Base-by-base conservation (phyloP, 2,797 vertebrate genomes). In the Pagetopsis macropterus region DNA sequence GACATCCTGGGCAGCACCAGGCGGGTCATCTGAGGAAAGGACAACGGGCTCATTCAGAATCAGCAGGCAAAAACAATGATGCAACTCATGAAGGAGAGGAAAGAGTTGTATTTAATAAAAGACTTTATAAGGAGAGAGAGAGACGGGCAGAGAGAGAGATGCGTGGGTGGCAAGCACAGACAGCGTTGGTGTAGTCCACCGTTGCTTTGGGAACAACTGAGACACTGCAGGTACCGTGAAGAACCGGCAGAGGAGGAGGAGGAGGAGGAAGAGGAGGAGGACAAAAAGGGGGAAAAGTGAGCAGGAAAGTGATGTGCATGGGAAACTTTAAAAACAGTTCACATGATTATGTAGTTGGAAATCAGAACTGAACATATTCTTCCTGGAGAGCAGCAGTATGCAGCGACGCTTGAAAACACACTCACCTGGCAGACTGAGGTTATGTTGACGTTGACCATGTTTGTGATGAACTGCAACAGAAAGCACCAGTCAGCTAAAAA, bases 1-100 rank as follows among this genome's bases (percentile, higher is more conserved):
- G 94, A 92, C 98, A 99, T 99, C 90, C 95, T 87, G 65, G 98
- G 98, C 94, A 99, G 92, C 85, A 99, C 96, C 92, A 99, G 75
- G 27, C 88, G 96, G 88, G 98, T 99, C 97, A 99, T 98, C 98
- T 99, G 80, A 16, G 66, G 93, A 69, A 50, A 41, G 10, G 60
- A 63, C 13, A 76, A 19, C 27, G 69, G 56, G 50, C 43, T 76
- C 19, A 52, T 49, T 78, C n/a, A 65, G 31, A 13, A 14, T 55
- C 40, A 61, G n/a, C 9, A 1, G 46, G 17, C 60, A 41, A 54
- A 62, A 64, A 76, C 49, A 77, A 65, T 19, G 27, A 61, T 17
- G 27, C 13, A 73, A 73, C 19, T 52, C 37, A 37, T 49, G 41
- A 71, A 65, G 67, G 66, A 54, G 52, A 33, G 40, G 61, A 60